These are phyloP conservation scores for Hypsibius dujardini DNA, from an alignment of 1,140 invertebrate species.

Conservation along the genomic window DNA sequence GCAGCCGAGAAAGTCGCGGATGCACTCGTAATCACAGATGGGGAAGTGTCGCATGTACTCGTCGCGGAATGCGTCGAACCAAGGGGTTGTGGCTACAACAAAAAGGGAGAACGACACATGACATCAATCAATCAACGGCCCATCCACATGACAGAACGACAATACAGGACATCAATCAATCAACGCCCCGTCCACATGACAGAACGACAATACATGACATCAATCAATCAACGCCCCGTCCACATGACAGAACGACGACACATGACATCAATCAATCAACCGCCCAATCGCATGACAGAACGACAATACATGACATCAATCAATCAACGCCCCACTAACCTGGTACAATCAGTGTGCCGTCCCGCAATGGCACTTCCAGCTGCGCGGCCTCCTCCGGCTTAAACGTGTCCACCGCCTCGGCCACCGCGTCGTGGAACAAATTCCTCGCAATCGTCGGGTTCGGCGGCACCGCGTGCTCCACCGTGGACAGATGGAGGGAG, in stretches of 20 bases:
- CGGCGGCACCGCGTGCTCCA: background rate
- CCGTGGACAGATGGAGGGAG: background rate
- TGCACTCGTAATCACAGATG: conserved; percentile 83
- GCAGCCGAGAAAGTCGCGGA: conserved; percentile 77
- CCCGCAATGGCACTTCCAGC: background rate
- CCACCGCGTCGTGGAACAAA: background rate
- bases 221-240: no score
- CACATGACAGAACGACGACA: no score
- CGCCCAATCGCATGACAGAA: no score
- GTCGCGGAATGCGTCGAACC: conserved; percentile 89
- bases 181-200: no score
- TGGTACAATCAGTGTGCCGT: background rate
- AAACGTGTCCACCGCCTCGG: background rate
- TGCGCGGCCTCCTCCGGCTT: background rate
- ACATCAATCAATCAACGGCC: no score
- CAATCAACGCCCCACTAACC: background rate
- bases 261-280: no score
- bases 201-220: no score
- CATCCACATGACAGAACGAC: no score
- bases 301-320: background rate
- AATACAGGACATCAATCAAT: no score
- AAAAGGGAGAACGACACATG: no score
- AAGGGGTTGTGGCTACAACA: conserved; percentile 51
- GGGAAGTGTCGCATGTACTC: conserved; percentile 70
- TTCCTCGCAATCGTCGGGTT: conserved; percentile 3